Evolutionary conservation across 2,797 vertebrate genomes (phyloP).

Genomic region (Sebastes kiyomatsui): DNA sequence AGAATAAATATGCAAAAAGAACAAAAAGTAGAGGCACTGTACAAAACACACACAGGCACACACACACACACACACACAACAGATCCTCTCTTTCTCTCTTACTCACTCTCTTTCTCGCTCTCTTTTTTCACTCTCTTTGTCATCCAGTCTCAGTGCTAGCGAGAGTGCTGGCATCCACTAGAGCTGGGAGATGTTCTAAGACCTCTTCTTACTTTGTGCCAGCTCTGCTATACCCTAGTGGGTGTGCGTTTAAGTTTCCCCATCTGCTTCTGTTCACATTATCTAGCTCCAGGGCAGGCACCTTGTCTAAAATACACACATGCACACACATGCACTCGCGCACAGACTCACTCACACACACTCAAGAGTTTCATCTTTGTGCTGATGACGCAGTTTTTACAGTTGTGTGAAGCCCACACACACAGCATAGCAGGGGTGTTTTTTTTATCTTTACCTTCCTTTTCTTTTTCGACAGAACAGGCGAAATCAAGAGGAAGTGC

Average conservation of each 20-base stretch:
- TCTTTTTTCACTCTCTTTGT: conserved; percentile 74
- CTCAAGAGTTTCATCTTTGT: conserved; percentile 76
- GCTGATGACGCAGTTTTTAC: conserved; percentile 82
- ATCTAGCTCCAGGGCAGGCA: conserved; percentile 83
- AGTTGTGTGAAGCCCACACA: conserved; percentile 82
- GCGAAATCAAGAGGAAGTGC: conserved; percentile 75
- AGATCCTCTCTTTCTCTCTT: conserved; percentile 57
- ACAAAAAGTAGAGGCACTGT: conserved; percentile 69
- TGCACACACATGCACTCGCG: conserved; percentile 63
- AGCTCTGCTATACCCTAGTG: conserved; percentile 83
- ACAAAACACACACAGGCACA: conserved; percentile 58
- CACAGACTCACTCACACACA: conserved; percentile 48
- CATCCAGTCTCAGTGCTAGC: conserved; percentile 75
- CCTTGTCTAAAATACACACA: conserved; percentile 80
- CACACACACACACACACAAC: conserved; percentile 39
- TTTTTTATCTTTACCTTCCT: conserved; percentile 74
- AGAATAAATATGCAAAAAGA: conserved; percentile 75
- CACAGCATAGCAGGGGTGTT: conserved; percentile 73
- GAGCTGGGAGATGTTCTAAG: conserved; percentile 83
- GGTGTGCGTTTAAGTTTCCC: conserved; percentile 82
- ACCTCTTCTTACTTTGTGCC: conserved; percentile 81
- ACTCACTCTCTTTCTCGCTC: conserved; percentile 51
- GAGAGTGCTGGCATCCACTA: conserved; percentile 76
- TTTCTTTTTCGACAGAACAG: conserved; percentile 73
- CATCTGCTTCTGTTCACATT: conserved; percentile 84